Base-by-base conservation (phyloP, 2,888 invertebrate genomes). In the Tillus elongatus region DNA sequence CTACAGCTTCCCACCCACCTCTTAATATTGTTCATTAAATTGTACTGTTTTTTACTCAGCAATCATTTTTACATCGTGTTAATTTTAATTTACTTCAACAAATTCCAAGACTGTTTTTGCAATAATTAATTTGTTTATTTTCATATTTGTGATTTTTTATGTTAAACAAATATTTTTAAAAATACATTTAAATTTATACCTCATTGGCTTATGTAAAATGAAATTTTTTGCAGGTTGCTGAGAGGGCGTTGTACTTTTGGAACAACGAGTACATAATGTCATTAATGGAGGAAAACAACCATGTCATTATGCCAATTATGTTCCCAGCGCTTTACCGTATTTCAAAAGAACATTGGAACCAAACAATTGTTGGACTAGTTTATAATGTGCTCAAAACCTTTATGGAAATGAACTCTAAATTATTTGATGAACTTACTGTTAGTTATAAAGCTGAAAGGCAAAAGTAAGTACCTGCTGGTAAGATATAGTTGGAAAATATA, bases 371-470 rank as follows among this genome's bases (percentile, higher is more conserved):
- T 54, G 96, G 96, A 43, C 82, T 98, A 58, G 96, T 98, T 57
- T 98, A 99, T 74, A 98, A 99, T 71, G 98, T 98, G 63, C 83
- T 98, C 60, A 98, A 98, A 73, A 86, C 97, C 39, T 98, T 99
- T 72, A 98, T 98, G 98, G 98, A 98, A 71, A 98, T 99, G 97
- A 98, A 98, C 75, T 95, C 95, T 63, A 96, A 95, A 70, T 77
- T 99, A 52, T 98, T 99, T 64, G 98, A 99, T 68, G 97, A 98
- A 73, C 79, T 98, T 67, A 91, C 97, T 62, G 86, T 93, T 61
- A 91, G 91, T 71, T 98, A 97, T 73, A 98, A 98, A 74, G 88
- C 92, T 60, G 97, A 98, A 72, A 75, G 96, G 71, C 96, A 96
- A 79, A 96, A 93, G 97, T 97, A 70, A 79, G 83, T 74, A n/a